A percentile compares a stretch with the other conserved stretches of the same genome.
These are phyloP conservation scores for Eptesicus fuscus DNA, from an alignment of 2,113 vertebrate species.

Conservation along the genomic window DNA sequence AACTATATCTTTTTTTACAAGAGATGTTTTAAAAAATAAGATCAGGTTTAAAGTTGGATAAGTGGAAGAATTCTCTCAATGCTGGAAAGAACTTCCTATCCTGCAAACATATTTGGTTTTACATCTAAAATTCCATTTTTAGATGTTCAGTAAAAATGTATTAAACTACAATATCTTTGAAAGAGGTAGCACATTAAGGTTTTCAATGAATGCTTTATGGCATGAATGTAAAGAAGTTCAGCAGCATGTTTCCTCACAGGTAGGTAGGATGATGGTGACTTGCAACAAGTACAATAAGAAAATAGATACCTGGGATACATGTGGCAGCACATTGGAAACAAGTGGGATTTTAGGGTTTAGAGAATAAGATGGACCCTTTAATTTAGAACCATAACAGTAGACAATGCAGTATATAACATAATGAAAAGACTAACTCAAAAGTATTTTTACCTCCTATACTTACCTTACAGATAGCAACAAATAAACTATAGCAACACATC, in stretches of 20 bases:
- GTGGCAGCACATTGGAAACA: not conserved
- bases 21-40: not conserved
- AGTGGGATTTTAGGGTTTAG: not conserved
- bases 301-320: not conserved
- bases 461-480: conserved; percentile 51
- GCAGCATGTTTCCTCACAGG: not conserved
- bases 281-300: not conserved
- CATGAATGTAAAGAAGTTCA: not conserved
- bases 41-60: not conserved
- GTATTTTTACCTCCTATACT: conserved; percentile 27
- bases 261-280: not conserved
- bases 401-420: not conserved
- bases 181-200: not conserved
- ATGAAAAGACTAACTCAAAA: conserved; percentile 22
- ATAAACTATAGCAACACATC: conserved; percentile 37
- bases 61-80: not conserved
- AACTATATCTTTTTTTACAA: not conserved
- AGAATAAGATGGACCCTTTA: not conserved
- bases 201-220: not conserved
- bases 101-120: not conserved
- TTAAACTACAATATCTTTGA: not conserved
- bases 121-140: not conserved
- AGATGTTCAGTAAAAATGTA: not conserved
- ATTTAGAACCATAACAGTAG: not conserved
- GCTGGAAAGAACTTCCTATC: not conserved